Conservation (phyloP, 2,888 invertebrate species). For the Andrena bicolor region DNA sequence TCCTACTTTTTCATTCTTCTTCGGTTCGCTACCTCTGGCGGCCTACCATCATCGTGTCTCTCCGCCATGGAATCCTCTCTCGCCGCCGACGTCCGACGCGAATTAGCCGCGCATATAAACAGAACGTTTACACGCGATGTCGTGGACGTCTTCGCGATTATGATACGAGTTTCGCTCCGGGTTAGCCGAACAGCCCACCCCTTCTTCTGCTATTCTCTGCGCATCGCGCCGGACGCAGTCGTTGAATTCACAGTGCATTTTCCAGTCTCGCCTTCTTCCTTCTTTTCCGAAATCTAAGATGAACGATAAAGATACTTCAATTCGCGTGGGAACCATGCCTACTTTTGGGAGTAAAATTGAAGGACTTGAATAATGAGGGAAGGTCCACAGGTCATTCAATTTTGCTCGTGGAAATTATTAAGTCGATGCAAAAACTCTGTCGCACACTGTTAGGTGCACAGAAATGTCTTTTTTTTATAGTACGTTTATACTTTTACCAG, state of each 20-base stretch:
- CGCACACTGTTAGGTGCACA: too few species aligned
- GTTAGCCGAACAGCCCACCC: not conserved
- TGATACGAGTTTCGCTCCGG: constrained; percentile 26
- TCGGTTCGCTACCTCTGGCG: constrained; percentile 52
- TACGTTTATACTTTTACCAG: too few species aligned
- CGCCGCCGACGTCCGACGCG: constrained; percentile 23
- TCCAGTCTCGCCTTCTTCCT: too few species aligned
- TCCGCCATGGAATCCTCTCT: constrained; percentile 29
- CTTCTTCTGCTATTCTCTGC: not conserved
- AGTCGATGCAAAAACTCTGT: too few species aligned
- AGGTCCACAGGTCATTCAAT: too few species aligned
- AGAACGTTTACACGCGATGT: constrained; percentile 63
- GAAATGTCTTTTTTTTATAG: too few species aligned
- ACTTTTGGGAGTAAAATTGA: too few species aligned
- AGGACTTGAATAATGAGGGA: too few species aligned
- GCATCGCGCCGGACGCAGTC: not conserved
- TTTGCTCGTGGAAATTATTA: too few species aligned
- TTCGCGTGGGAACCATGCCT: too few species aligned
- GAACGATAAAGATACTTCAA: too few species aligned
- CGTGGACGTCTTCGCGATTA: constrained; percentile 35
- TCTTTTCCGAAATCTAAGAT: too few species aligned
- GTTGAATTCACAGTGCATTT: not conserved
- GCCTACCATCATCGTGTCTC: constrained; percentile 48
- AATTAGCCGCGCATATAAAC: constrained; percentile 66
- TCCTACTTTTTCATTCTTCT: constrained; percentile 73